Evolutionary conservation across 2,888 invertebrate genomes (phyloP).

Genomic region (Drosophila mercatorum): DNA sequence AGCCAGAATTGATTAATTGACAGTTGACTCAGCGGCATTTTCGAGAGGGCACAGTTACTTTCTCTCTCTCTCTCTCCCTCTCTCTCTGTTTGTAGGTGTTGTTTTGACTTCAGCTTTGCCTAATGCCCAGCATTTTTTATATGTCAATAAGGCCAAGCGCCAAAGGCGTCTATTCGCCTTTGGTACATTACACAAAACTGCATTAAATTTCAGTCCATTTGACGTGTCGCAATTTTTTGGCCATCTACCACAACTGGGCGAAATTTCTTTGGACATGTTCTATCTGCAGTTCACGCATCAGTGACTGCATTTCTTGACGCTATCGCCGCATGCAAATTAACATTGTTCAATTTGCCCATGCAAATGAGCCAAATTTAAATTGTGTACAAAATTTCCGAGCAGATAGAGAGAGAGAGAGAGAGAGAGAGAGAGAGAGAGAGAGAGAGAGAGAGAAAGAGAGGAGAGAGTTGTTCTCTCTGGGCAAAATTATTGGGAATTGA

Average conservation of each 20-base stretch:
- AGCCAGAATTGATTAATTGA: constrained; percentile 75
- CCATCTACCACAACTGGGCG: constrained; percentile 7
- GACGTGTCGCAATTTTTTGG: constrained; percentile 32
- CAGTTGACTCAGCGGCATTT: constrained; percentile 70
- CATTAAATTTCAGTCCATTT: constrained; percentile 68
- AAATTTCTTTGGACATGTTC: constrained; percentile 50
- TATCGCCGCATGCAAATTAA: constrained; percentile 45
- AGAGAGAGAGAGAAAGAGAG: too few relatives aligned
- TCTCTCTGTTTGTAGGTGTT: constrained; percentile 1
- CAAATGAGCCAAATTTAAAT: constrained; percentile 42
- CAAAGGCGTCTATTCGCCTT: constrained; percentile 32
- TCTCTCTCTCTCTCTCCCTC: not conserved
- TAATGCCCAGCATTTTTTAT: constrained; percentile 52
- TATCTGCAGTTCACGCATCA: constrained; percentile 73
- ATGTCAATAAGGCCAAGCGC: constrained; percentile 36
- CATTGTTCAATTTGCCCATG: constrained; percentile 26
- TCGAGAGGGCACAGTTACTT: constrained; percentile 19
- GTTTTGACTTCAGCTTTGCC: constrained; percentile 13
- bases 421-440: too few relatives aligned
- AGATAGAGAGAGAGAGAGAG: not conserved
- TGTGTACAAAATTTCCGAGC: not conserved
- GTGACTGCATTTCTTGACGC: constrained; percentile 55
- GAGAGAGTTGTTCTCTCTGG: too few relatives aligned
- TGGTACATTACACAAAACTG: constrained; percentile 59
- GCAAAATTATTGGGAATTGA: not conserved